Evolutionary conservation across 2,888 invertebrate species (phyloP).

Genomic region (Lasioglossum figueresi): DNA sequence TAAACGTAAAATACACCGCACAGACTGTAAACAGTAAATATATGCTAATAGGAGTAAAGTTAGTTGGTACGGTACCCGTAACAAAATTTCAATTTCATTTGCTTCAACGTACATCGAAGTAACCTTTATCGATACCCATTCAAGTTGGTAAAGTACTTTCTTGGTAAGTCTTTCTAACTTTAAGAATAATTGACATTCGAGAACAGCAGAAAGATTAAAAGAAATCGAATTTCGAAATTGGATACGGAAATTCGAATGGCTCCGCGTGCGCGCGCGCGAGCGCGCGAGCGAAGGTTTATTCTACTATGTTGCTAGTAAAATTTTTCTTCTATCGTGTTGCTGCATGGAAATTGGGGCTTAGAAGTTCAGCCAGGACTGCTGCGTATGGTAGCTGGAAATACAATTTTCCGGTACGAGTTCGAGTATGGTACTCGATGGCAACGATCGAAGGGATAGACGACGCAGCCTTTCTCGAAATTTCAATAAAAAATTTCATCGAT

Average conservation of each 20-base stretch:
- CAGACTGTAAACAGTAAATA: no score
- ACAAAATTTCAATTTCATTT: no score
- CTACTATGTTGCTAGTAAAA: conserved; percentile 36
- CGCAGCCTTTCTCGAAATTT: conserved; percentile 62
- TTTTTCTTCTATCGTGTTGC: conserved; percentile 36
- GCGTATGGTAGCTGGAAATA: conserved; percentile 59
- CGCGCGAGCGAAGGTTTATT: conserved; percentile 39
- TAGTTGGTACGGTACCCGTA: no score
- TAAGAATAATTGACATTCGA: no score
- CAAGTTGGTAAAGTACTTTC: no score
- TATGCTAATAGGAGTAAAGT: no score
- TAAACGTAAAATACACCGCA: no score
- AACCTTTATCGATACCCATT: no score
- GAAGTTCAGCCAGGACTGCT: conserved; percentile 42
- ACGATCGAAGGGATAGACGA: conserved; percentile 46
- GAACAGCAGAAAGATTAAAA: background rate
- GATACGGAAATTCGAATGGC: background rate
- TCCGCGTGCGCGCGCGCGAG: no score
- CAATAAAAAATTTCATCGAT: conserved; percentile 70
- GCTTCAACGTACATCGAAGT: no score
- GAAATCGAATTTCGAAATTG: background rate
- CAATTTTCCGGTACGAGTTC: conserved; percentile 59
- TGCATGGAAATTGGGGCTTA: conserved; percentile 56
- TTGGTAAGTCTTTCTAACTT: no score
- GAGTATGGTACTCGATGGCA: conserved; percentile 56